These are phyloP conservation scores for Amphiprion clarkii DNA, from an alignment of 2,797 vertebrate species.

Conservation along the genomic window DNA sequence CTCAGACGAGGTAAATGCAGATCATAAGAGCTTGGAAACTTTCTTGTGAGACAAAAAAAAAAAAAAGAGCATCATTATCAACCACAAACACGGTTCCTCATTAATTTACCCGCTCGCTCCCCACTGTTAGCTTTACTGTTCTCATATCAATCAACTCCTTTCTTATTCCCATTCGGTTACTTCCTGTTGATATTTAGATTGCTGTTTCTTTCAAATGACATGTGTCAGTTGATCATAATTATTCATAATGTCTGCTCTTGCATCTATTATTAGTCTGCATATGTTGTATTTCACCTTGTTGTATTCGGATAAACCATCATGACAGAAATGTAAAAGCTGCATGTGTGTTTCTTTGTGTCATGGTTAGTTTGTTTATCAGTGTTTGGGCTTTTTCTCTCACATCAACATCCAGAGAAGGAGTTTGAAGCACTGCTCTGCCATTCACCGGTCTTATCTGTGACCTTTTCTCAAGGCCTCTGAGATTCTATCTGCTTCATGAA, in stretches of 20 bases:
- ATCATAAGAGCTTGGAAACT: too few species aligned
- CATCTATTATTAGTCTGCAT: not conserved
- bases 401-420: slow-evolving; percentile 28
- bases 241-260: slow-evolving; percentile 8
- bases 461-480: slow-evolving; percentile 75
- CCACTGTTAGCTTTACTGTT: not conserved
- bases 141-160: slow-evolving; percentile 20
- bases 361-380: slow-evolving; percentile 35
- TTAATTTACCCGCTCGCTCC: slow-evolving; percentile 33
- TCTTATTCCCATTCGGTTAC: slow-evolving; percentile 26
- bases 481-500: slow-evolving; percentile 82
- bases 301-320: slow-evolving; percentile 23
- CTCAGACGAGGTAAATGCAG: too few species aligned
- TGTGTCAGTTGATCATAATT: slow-evolving; percentile 18
- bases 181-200: slow-evolving; percentile 39
- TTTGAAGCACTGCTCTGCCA: slow-evolving; percentile 43
- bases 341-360: slow-evolving; percentile 14
- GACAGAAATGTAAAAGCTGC: slow-evolving; percentile 23
- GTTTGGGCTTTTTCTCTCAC: slow-evolving; percentile 11
- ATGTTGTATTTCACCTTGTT: slow-evolving; percentile 4
- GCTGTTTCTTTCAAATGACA: slow-evolving; percentile 11
- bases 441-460: slow-evolving; percentile 77
- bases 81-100: not conserved
- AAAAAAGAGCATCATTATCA: not conserved
- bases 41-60: too few species aligned